Conservation (phyloP, 2,113 vertebrate genomes). For the Bothrops jararaca region DNA sequence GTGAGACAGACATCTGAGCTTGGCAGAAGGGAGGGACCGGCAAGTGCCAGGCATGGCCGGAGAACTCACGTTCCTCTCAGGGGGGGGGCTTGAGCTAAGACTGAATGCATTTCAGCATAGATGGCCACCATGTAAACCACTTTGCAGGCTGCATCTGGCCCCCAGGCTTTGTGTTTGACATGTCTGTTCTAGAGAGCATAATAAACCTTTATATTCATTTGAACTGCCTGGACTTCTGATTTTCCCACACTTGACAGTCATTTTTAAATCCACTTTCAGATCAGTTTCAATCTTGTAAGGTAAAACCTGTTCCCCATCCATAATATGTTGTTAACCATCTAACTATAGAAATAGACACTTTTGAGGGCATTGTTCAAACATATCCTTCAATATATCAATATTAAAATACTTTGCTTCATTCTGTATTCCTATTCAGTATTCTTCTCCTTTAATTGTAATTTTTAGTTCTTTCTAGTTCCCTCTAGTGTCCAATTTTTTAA, state of each 20-base stretch:
- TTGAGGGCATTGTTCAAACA: not conserved
- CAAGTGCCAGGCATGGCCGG: too few relatives aligned
- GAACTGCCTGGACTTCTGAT: not conserved
- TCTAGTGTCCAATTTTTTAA: not conserved
- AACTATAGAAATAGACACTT: not conserved
- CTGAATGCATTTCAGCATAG: too few relatives aligned
- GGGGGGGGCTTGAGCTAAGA: too few relatives aligned
- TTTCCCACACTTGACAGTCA: not conserved
- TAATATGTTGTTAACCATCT: not conserved
- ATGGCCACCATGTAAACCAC: too few relatives aligned
- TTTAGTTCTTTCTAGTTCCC: not conserved
- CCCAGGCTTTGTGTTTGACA: too few relatives aligned
- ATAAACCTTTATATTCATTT: not conserved
- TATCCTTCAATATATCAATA: not conserved
- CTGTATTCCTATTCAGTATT: not conserved
- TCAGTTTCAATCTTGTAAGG: not conserved
- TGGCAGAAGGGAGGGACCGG: too few relatives aligned
- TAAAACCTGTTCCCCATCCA: not conserved
- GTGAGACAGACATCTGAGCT: too few relatives aligned
- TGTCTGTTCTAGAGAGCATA: not conserved
- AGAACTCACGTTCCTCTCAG: too few relatives aligned
- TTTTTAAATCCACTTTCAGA: not conserved
- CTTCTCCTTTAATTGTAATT: not conserved
- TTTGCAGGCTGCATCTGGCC: too few relatives aligned
- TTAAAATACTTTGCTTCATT: not conserved